phyloP scores from a whole-genome alignment of 2,888 invertebrate species.

The Hydraecia micacea region DNA sequence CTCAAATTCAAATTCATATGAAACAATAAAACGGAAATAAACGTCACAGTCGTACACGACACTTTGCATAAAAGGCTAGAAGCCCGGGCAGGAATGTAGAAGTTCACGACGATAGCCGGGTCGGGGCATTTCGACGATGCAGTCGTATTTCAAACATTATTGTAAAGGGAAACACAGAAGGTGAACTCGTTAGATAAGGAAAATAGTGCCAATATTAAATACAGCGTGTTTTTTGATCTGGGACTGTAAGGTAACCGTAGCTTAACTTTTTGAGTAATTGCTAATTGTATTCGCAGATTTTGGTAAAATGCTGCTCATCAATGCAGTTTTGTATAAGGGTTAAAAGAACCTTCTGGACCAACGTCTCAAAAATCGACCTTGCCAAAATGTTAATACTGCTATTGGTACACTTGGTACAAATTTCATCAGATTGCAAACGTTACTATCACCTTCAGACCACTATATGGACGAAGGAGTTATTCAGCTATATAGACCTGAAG shows the following conservation, averaged over 20 bases:
- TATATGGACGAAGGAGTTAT: background rate
- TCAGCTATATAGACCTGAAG: background rate
- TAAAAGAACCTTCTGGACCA: background rate
- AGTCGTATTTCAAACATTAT: constrained; percentile 16
- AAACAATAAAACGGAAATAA: constrained; percentile 41
- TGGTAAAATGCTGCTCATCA: background rate
- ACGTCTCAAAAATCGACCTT: too few species aligned
- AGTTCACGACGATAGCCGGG: constrained; percentile 44
- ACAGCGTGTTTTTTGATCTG: background rate
- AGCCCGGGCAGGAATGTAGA: constrained; percentile 36
- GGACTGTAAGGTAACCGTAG: too few species aligned
- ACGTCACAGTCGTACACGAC: constrained; percentile 20
- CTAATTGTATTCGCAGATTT: background rate
- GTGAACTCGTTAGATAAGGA: background rate
- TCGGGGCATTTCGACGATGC: constrained; percentile 44
- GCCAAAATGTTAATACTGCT: background rate
- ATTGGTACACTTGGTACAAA: background rate
- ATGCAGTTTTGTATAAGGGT: background rate
- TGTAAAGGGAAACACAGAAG: constrained; percentile 19
- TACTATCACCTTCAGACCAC: background rate
- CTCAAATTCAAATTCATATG: constrained; percentile 23
- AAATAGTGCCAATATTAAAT: background rate
- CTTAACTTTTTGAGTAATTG: background rate
- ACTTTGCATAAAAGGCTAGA: constrained; percentile 55
- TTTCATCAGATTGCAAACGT: background rate